Evolutionary conservation across 2,888 invertebrate species (phyloP).

Genomic region (Metallyticus violacea): DNA sequence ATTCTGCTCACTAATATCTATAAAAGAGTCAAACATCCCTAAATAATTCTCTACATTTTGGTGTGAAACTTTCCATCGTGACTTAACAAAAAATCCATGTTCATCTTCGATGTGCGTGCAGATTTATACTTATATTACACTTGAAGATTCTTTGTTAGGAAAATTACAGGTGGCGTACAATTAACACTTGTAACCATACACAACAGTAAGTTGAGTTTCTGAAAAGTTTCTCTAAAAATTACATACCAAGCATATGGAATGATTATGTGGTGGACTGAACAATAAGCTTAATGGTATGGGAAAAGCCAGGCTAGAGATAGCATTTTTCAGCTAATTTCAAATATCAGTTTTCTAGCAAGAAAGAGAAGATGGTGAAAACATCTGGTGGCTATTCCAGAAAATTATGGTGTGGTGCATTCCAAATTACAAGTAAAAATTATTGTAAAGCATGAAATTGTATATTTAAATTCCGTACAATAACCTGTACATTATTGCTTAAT

Average conservation of each 20-base stretch:
- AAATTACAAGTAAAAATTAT: too few relatives aligned
- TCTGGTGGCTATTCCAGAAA: too few relatives aligned
- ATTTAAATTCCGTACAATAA: too few relatives aligned
- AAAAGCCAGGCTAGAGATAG: not conserved
- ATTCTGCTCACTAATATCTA: too few relatives aligned
- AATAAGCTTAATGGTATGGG: not conserved
- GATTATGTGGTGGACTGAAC: not conserved
- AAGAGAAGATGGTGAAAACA: too few relatives aligned
- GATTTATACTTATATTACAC: not conserved
- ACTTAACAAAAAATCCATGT: too few relatives aligned
- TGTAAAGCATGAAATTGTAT: too few relatives aligned
- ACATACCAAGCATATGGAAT: not conserved
- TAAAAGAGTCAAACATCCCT: too few relatives aligned
- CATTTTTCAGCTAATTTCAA: not conserved
- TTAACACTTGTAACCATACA: not conserved
- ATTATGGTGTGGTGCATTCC: too few relatives aligned
- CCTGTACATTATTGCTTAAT: too few relatives aligned
- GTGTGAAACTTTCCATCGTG: too few relatives aligned
- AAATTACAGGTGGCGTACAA: not conserved
- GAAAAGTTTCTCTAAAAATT: not conserved
- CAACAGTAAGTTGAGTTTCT: not conserved
- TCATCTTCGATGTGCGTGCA: not conserved
- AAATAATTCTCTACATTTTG: too few relatives aligned
- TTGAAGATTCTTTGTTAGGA: not conserved
- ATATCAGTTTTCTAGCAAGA: not conserved